Evolutionary conservation across 2,113 vertebrate genomes (phyloP).

Genomic region (Panthera tigris): DNA sequence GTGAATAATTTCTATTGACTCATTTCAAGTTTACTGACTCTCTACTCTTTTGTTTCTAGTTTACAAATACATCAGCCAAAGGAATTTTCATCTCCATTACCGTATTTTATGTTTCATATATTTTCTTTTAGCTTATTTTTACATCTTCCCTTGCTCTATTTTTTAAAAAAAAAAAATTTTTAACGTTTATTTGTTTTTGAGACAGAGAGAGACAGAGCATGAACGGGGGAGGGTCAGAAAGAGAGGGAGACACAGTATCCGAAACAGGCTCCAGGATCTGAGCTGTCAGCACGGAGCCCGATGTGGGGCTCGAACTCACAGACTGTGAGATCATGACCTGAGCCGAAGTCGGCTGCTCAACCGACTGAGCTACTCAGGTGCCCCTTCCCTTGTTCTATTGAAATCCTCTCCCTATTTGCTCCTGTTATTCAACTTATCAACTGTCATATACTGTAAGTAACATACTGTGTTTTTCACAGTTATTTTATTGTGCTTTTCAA

Average conservation of each 20-base stretch:
- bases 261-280: too few relatives aligned
- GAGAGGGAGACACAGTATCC: too few relatives aligned
- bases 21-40: background rate
- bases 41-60: background rate
- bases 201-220: too few relatives aligned
- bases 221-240: too few relatives aligned
- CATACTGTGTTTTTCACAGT: background rate
- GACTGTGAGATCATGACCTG: too few relatives aligned
- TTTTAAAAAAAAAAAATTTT: too few relatives aligned
- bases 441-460: background rate
- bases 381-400: background rate
- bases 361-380: too few relatives aligned
- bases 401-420: background rate
- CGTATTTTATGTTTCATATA: constrained; percentile 2
- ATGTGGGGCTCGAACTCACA: too few relatives aligned
- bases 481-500: background rate
- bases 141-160: background rate
- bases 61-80: background rate
- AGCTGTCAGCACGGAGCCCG: too few relatives aligned
- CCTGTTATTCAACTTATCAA: background rate
- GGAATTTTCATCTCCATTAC: background rate
- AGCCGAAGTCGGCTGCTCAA: too few relatives aligned
- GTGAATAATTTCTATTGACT: background rate
- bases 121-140: background rate
- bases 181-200: too few relatives aligned